These are phyloP conservation scores for Platorchestia sp. DNA, from an alignment of 1,140 invertebrate species.

Conservation along the genomic window DNA sequence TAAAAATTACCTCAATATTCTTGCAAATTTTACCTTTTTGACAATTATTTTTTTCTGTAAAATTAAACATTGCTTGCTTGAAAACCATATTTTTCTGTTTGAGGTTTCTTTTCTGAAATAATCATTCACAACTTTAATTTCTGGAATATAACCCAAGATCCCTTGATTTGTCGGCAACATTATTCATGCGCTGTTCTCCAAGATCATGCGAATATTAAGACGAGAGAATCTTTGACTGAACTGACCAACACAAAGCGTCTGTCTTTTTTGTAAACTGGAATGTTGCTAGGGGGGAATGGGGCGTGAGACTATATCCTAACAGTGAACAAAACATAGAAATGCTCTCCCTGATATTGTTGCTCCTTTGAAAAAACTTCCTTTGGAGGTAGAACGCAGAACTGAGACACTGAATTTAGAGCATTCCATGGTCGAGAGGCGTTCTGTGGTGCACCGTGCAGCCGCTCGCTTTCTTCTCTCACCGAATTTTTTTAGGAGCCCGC, in stretches of 20 bases:
- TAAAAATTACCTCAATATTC: neutral
- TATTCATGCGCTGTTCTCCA: neutral
- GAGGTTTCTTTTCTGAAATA: neutral
- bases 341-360: conserved; percentile 4
- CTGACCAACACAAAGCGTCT: neutral
- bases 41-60: neutral
- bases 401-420: neutral
- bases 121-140: neutral
- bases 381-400: neutral
- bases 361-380: neutral
- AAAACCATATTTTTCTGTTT: neutral
- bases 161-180: neutral
- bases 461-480: neutral
- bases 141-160: neutral
- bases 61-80: neutral
- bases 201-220: neutral
- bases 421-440: neutral
- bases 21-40: neutral
- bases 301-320: neutral
- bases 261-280: neutral
- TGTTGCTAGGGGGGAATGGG: neutral
- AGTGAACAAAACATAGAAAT: conserved; percentile 6
- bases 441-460: neutral
- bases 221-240: neutral
- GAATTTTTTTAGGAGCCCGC: neutral